A percentile compares a stretch with the other conserved stretches of the same genome.
phyloP scores from a whole-genome alignment of 2,888 invertebrate genomes.

The Acrobasis consociella region DNA sequence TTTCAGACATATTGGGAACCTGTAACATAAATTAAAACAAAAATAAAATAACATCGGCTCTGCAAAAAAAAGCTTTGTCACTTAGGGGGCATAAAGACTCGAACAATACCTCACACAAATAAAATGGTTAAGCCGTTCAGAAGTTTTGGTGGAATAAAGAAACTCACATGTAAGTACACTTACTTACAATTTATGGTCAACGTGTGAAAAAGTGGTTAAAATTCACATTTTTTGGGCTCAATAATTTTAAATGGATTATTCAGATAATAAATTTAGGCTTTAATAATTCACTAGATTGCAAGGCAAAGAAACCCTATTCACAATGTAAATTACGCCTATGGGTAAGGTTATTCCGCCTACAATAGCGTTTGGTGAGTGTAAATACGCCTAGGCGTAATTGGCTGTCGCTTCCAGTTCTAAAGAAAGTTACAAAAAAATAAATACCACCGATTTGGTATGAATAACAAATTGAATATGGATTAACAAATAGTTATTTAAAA shows the following conservation, averaged over 20 bases:
- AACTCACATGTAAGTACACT: not conserved
- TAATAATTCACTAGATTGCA: not conserved
- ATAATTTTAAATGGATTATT: constrained; percentile 5
- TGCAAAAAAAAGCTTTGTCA: constrained; percentile 2
- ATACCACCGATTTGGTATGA: no score
- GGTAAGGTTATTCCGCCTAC: constrained; percentile 5
- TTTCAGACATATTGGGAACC: no score
- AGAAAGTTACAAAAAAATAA: no score
- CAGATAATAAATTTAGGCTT: constrained; percentile 2
- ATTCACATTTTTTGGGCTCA: not conserved
- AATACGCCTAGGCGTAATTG: constrained; percentile 13
- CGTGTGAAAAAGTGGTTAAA: not conserved
- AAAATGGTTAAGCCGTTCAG: constrained; percentile 2
- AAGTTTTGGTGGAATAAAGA: not conserved
- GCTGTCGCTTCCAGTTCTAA: no score
- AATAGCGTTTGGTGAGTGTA: constrained; percentile 3
- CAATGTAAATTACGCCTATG: constrained; percentile 11
- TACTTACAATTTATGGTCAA: not conserved
- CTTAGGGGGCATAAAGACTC: constrained; percentile 6
- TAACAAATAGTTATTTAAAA: no score
- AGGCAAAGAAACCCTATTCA: constrained; percentile 2
- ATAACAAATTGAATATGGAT: no score
- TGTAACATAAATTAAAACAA: not conserved
- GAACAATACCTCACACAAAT: constrained; percentile 12
- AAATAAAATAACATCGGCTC: not conserved